Percentiles rank a stretch among this genome's conserved stretches.
These are phyloP conservation scores for Sterrhoptilus dennistouni DNA, from an alignment of 2,113 vertebrate genomes.

Conservation along the genomic window DNA sequence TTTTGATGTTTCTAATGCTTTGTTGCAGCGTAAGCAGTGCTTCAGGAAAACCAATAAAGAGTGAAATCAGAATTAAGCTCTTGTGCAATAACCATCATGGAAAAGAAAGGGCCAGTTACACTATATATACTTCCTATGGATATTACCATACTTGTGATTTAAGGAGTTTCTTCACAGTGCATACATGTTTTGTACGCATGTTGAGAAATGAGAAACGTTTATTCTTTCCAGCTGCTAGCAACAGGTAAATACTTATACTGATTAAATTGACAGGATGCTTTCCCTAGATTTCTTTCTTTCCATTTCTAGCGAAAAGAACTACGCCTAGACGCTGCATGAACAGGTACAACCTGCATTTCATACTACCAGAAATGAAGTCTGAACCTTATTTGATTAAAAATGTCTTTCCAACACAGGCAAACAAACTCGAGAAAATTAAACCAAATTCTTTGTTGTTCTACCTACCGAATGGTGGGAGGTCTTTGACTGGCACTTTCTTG, in stretches of 20 bases:
- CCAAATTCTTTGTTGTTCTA: not conserved
- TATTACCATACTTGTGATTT: not conserved
- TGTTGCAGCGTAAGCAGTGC: not conserved
- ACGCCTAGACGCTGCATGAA: not conserved
- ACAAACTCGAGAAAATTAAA: not conserved
- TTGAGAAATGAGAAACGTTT: not conserved
- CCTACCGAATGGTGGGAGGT: slow-evolving; percentile 95
- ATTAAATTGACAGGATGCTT: not conserved
- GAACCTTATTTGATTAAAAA: not conserved
- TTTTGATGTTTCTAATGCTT: not conserved
- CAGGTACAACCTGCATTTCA: not conserved
- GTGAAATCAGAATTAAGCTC: not conserved
- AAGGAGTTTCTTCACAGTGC: not conserved
- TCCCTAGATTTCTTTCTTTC: not conserved
- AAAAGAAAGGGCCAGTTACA: not conserved
- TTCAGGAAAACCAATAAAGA: not conserved
- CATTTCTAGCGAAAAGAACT: not conserved
- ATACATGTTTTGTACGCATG: not conserved
- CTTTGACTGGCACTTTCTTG: slow-evolving; percentile 95
- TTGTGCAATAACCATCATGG: not conserved
- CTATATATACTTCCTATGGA: not conserved
- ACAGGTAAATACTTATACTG: not conserved
- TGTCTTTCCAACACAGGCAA: not conserved
- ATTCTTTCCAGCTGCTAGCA: not conserved
- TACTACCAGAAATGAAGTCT: not conserved